Evolutionary conservation across 2,888 invertebrate species (phyloP).

Genomic region (Drosophila ezoana): DNA sequence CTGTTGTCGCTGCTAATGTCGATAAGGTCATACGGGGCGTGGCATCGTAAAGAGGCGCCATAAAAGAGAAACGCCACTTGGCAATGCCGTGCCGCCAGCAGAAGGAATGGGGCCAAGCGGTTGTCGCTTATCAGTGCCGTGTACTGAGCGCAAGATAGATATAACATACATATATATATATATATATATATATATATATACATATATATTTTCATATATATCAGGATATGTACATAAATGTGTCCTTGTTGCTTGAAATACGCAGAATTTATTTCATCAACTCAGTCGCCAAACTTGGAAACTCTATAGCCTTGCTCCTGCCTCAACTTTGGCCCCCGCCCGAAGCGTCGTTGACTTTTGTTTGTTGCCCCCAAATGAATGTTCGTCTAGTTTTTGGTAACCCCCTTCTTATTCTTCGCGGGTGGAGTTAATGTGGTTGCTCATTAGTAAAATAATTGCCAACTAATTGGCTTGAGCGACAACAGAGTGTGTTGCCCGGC

Average conservation of each 20-base stretch:
- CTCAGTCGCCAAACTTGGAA: conserved; percentile 22
- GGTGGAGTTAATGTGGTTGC: conserved; percentile 59
- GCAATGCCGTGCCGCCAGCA: conserved; percentile 12
- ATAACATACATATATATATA: conserved; percentile 4
- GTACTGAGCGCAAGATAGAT: neutral
- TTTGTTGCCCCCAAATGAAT: conserved; percentile 38
- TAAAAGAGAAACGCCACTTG: conserved; percentile 52
- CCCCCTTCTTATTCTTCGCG: neutral
- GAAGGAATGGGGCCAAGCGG: conserved; percentile 16
- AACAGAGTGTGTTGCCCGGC: conserved; percentile 30
- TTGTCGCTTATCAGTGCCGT: conserved; percentile 55
- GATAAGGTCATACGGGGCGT: conserved; percentile 69
- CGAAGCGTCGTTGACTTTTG: conserved; percentile 34
- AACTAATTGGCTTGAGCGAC: conserved; percentile 67
- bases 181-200: conserved; percentile 24
- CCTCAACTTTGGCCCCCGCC: conserved; percentile 18
- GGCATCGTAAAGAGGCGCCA: conserved; percentile 64
- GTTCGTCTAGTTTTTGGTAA: conserved; percentile 23
- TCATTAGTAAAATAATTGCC: conserved; percentile 75
- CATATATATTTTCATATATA: conserved; percentile 19
- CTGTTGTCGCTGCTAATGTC: conserved; percentile 59
- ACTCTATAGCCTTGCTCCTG: conserved; percentile 14
- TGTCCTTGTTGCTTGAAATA: conserved; percentile 14
- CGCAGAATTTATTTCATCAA: conserved; percentile 51
- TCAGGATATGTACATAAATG: conserved; percentile 38